Evolutionary conservation across 2,888 invertebrate species (phyloP).

Genomic region (Eupithecia dodoneata): DNA sequence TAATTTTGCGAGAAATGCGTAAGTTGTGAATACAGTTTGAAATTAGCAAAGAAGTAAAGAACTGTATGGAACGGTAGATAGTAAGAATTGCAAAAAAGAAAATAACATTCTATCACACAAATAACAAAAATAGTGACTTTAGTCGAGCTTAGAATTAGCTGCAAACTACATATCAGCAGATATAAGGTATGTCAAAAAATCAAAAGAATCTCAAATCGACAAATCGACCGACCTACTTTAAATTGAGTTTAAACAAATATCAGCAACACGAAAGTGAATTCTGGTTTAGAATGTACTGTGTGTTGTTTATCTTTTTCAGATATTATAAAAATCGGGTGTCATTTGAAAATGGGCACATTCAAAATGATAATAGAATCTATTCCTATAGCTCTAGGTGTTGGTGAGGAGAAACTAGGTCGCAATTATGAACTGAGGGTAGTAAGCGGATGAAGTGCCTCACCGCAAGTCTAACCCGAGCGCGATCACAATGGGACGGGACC

Average conservation of each 20-base stretch:
- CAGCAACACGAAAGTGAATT: too few species aligned
- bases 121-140: too few species aligned
- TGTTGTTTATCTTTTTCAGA: neutral
- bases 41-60: neutral
- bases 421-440: slow-evolving; percentile 8
- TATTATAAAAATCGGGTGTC: neutral
- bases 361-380: neutral
- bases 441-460: neutral
- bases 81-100: neutral
- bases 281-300: too few species aligned
- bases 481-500: neutral
- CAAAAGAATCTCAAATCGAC: too few species aligned
- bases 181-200: too few species aligned
- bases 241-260: too few species aligned
- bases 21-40: neutral
- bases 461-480: slow-evolving; percentile 6
- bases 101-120: neutral
- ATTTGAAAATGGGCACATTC: neutral
- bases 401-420: slow-evolving; percentile 4
- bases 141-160: too few species aligned
- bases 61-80: neutral
- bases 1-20: neutral
- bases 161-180: too few species aligned
- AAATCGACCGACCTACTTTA: too few species aligned
- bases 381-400: slow-evolving; percentile 4